Conservation (phyloP, 2,888 invertebrate species). For the Crioceris asparagi region DNA sequence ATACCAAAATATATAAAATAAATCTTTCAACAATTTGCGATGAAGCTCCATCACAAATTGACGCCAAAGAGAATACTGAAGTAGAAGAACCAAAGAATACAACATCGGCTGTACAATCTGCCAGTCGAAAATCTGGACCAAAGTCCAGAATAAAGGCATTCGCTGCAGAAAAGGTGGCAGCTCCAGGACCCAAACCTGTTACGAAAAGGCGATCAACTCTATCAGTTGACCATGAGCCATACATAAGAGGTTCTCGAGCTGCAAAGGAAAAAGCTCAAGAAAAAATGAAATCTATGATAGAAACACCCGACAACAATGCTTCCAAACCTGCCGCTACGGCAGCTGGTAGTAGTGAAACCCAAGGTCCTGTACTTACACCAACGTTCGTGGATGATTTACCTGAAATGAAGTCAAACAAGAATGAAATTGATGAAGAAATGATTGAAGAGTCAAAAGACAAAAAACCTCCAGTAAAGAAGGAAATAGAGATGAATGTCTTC, state of each 20-base stretch:
- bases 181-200: neutral
- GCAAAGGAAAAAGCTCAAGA: slow-evolving; percentile 24
- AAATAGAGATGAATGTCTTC: slow-evolving; percentile 27
- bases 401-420: slow-evolving; percentile 2
- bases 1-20: slow-evolving; percentile 36
- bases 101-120: too few relatives aligned
- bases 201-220: slow-evolving; percentile 14
- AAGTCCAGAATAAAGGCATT: neutral
- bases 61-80: neutral
- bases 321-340: neutral
- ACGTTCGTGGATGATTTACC: neutral
- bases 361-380: too few relatives aligned
- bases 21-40: slow-evolving; percentile 27
- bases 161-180: neutral
- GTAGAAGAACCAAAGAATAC: too few relatives aligned
- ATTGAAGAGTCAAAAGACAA: neutral
- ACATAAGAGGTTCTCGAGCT: slow-evolving; percentile 24
- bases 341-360: neutral
- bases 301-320: slow-evolving; percentile 10
- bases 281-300: slow-evolving; percentile 21
- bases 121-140: too few relatives aligned
- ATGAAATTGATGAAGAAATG: slow-evolving; percentile 5
- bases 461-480: slow-evolving; percentile 12
- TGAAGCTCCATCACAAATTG: slow-evolving; percentile 2
- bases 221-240: slow-evolving; percentile 24